These are phyloP conservation scores for Pantherophis guttatus DNA, from an alignment of 2,113 vertebrate genomes.

Conservation along the genomic window DNA sequence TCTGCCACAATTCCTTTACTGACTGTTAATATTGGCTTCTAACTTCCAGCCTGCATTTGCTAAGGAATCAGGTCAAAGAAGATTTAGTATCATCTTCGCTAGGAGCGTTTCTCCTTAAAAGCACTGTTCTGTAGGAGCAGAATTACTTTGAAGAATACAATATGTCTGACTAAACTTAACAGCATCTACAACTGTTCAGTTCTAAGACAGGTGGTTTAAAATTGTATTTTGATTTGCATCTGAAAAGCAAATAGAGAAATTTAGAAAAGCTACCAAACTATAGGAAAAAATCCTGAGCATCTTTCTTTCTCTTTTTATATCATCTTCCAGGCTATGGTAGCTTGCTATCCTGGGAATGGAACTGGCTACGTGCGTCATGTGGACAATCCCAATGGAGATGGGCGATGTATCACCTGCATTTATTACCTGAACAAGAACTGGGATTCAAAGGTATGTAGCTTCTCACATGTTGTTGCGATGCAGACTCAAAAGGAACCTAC, in stretches of 20 bases:
- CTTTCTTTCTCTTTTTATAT: conserved; percentile 37
- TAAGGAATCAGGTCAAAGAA: neutral
- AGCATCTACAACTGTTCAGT: conserved; percentile 18
- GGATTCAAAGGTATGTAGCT: conserved; percentile 82
- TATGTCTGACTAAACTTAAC: neutral
- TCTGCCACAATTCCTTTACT: neutral
- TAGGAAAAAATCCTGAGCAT: neutral
- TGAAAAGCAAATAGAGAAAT: neutral
- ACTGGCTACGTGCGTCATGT: conserved; percentile 88
- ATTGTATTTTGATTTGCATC: neutral
- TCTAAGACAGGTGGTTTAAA: conserved; percentile 1
- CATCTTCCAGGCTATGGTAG: conserved; percentile 82
- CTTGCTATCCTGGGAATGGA: conserved; percentile 89
- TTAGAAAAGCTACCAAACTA: neutral
- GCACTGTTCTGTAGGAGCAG: neutral
- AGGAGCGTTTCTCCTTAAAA: neutral
- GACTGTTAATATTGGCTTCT: neutral
- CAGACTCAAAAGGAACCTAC: neutral
- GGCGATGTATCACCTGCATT: conserved; percentile 89
- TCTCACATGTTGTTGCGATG: neutral
- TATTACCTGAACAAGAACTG: conserved; percentile 92
- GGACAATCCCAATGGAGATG: conserved; percentile 86
- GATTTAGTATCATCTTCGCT: neutral
- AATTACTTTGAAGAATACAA: neutral
- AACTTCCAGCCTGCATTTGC: neutral